phyloP scores from a whole-genome alignment of 2,888 invertebrate species.

The Pachycephus smyrnensis region DNA sequence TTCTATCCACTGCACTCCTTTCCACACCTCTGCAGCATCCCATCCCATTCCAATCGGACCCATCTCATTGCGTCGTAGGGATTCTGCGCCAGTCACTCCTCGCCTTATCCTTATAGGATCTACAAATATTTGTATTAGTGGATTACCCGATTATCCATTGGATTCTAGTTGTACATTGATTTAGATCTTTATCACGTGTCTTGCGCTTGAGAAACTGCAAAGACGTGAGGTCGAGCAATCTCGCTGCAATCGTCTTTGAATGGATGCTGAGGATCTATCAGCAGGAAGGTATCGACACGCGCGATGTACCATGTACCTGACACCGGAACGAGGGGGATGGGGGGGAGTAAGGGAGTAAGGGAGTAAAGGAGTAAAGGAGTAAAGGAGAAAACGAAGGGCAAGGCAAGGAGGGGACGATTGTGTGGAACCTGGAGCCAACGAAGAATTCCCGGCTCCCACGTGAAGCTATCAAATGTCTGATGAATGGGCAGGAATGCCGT shows the following conservation, averaged over 20 bases:
- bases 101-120: constrained; percentile 40
- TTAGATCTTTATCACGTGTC: background rate
- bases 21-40: constrained; percentile 14
- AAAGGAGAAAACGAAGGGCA: constrained; percentile 24
- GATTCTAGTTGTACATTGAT: constrained; percentile 49
- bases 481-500: constrained; percentile 63
- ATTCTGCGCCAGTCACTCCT: background rate
- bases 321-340: constrained; percentile 17
- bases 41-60: background rate
- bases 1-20: background rate
- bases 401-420: background rate
- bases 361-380: constrained; percentile 29
- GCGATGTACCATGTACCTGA: constrained; percentile 21
- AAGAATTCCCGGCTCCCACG: constrained; percentile 59
- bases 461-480: constrained; percentile 66
- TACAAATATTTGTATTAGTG: constrained; percentile 46
- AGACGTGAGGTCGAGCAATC: background rate
- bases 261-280: constrained; percentile 22
- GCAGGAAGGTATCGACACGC: constrained; percentile 29
- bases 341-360: constrained; percentile 14
- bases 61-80: background rate
- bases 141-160: constrained; percentile 50
- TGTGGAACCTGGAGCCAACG: constrained; percentile 32
- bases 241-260: background rate
- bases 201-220: background rate